Base-by-base conservation (phyloP, 2,113 vertebrate genomes). In the Blennius ocellaris region DNA sequence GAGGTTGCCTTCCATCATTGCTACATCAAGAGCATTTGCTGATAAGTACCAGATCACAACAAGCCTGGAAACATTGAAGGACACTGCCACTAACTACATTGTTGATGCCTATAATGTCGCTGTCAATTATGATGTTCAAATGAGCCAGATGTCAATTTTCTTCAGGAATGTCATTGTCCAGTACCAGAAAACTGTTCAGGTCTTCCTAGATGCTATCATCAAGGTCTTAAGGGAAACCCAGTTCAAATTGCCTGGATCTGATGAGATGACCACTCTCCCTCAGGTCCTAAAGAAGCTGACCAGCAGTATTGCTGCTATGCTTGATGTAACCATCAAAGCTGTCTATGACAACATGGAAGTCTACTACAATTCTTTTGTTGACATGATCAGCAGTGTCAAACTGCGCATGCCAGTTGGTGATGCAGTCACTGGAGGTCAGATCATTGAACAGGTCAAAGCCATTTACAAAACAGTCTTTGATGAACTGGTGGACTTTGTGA, bases 171-270 rank as follows among this genome's bases (percentile, higher is more conserved):
- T 92, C 47, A 80, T 92, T 77, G 88, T 87, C 30, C 80, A 90
- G 43, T 95, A 90, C 47, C 92, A 93, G 36, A 84, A 79, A 57
- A 93, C 43, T 59, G 49, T 94, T 69, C 93, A 91, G 45, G 76
- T 40, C 2, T 41, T 95, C 5, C 84, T 95, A 82, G 93, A 96
- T 73, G 92, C 93, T 16, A 71, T 87, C 36, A 82, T 94, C 45
- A 89, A 91, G 65, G 89, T 95, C 76, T 70, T 97, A 64, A 96
- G 90, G 55, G 91, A 89, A 55, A 94, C 92, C 51, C 92, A 80
- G 76, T 93, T 96, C 76, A 92, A 91, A 59, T 55, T 97, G 11
- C 95, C 94, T 60, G 94, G 94, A 2, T 83, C 92, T 52, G 73
- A 86, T 5, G 68, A 87, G 30, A 82, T 74, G 21, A 94, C 91